Evolutionary conservation across 2,113 vertebrate species (phyloP), one percentile per base, ranked within the genome.

Genomic region (Erpornis zantholeuca): DNA sequence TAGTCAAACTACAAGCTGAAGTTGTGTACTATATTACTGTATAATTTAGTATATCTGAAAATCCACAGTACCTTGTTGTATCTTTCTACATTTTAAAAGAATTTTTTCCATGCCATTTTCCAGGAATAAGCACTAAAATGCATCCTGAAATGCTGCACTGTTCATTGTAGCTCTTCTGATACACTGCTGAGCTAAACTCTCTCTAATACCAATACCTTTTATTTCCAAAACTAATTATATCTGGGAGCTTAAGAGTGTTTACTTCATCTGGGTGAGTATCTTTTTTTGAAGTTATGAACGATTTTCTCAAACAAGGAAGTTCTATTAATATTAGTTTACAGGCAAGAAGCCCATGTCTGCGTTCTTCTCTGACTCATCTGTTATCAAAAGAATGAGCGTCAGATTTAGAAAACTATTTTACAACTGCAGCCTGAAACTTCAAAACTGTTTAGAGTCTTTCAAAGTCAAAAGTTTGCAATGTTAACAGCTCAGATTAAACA

Each of bases 231-330:
- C 53, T 72, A 79, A 84, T 84, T 70, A 84, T 78, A 94, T 94
- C 75, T 28, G 6, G 79, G 73, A 56, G 86, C 64, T 76, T 89
- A 56, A 40, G 36, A 68, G 33, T 92, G 85, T 95, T 96, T 95
- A 84, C 21, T 90, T 88, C 61, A 93, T 5, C 49, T 44, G 40
- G 57, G 69, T 33, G 59, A 82, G 47, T 68, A n/a, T 72, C 56
- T 82, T 45, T 92, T 96, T 91, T 80, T 93, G 24, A 97, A 90
- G 85, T 90, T 88, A 63, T 9, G 80, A 94, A 87, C 3, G 6
- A 78, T 84, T 90, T 95, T 95, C 80, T 93, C n/a, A 82, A 64
- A 87, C 44, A 94, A 92, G 92, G 91, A 96, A 96, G 90, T 88
- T 95, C 90, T 97, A 95, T 94, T 93, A 94, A 92, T 90, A 76